Conservation (phyloP, 1,140 invertebrate species). For the Ceratosolen fusciceps region DNA sequence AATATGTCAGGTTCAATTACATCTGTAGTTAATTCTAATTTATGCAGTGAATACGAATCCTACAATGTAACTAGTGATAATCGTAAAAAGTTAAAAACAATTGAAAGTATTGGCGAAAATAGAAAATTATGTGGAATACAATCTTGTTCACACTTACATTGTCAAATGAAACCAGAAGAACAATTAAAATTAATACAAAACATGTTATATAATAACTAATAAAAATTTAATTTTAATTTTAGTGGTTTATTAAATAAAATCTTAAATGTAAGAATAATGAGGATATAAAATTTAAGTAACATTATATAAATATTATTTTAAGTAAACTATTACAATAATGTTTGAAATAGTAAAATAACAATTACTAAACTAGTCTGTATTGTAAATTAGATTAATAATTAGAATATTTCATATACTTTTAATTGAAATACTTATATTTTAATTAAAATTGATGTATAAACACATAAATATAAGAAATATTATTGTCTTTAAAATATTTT, state of each 20-base stretch:
- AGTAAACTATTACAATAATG: too few relatives aligned
- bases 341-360: too few relatives aligned
- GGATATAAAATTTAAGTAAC: too few relatives aligned
- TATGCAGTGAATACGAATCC: neutral
- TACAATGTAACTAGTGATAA: neutral
- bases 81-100: neutral
- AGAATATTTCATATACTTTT: too few relatives aligned
- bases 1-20: neutral
- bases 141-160: neutral
- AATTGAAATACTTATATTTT: too few relatives aligned
- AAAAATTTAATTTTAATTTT: neutral
- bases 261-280: too few relatives aligned
- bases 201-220: neutral
- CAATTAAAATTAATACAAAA: conserved; percentile 8
- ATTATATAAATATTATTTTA: too few relatives aligned
- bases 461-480: too few relatives aligned
- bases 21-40: neutral
- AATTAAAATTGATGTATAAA: too few relatives aligned
- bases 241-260: neutral
- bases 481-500: too few relatives aligned
- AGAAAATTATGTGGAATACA: neutral
- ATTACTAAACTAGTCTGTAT: too few relatives aligned
- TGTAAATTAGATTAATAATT: too few relatives aligned
- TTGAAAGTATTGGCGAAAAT: neutral
- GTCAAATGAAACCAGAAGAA: neutral